Evolutionary conservation across 1,140 invertebrate genomes (phyloP).

Genomic region (Aphis craccivora): DNA sequence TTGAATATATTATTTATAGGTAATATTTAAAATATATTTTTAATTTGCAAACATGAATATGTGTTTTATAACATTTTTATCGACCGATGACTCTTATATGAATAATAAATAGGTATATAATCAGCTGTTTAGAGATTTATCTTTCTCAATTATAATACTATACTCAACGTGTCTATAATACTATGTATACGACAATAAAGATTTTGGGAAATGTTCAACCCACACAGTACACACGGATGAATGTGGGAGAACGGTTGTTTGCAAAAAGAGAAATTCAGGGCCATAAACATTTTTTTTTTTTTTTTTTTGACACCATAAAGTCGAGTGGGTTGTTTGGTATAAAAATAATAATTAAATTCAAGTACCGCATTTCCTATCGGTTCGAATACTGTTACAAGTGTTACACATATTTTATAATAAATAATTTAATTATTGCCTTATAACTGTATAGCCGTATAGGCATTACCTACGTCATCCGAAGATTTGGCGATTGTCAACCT

Average conservation of each 20-base stretch:
- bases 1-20: neutral
- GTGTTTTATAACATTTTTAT: conserved; percentile 14
- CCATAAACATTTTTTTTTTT: conserved; percentile 17
- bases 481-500: conserved; percentile 40
- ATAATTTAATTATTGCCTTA: neutral
- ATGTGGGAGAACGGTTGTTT: conserved; percentile 28
- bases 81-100: neutral
- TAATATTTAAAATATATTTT: neutral
- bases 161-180: neutral
- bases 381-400: neutral
- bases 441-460: neutral
- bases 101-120: too few species aligned
- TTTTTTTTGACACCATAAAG: conserved; percentile 2
- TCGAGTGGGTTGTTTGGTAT: neutral
- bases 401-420: conserved; percentile 19
- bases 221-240: neutral
- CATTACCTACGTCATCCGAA: neutral
- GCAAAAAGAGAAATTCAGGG: conserved; percentile 50
- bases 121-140: neutral
- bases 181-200: neutral
- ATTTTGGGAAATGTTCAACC: conserved; percentile 41
- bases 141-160: neutral
- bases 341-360: conserved; percentile 31
- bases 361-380: conserved; percentile 12
- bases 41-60: neutral